Conservation (phyloP, 2,113 vertebrate genomes). For the Climacteris rufus region DNA sequence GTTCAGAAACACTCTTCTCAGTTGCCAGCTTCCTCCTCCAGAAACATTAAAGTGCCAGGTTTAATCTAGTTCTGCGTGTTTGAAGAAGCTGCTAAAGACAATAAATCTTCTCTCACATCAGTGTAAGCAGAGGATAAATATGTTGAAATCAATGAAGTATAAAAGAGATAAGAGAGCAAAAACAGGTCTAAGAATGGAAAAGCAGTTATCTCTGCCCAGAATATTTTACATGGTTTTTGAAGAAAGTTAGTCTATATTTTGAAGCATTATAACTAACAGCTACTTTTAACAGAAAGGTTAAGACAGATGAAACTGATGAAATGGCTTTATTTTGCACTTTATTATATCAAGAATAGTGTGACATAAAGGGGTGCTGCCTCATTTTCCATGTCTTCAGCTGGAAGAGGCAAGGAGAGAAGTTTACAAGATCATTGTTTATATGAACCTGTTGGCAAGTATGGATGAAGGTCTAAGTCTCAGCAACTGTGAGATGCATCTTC, state of each 20-base stretch:
- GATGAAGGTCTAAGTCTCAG: not conserved
- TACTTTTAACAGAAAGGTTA: not conserved
- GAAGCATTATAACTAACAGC: not conserved
- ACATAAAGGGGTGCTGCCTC: not conserved
- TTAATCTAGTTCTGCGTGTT: not conserved
- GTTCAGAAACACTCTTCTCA: not conserved
- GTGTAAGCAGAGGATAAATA: not conserved
- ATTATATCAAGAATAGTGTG: not conserved
- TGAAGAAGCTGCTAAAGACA: not conserved
- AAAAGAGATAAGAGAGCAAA: not conserved
- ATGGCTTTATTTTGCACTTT: not conserved
- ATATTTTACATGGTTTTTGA: not conserved
- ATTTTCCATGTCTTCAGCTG: not conserved
- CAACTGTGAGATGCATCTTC: not conserved
- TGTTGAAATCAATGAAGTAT: not conserved
- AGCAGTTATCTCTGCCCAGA: not conserved
- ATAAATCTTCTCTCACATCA: not conserved
- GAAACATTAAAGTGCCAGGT: not conserved
- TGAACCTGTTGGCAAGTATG: not conserved
- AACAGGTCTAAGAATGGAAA: not conserved
- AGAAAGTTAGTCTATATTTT: not conserved
- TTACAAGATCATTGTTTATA: not conserved
- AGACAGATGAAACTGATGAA: not conserved
- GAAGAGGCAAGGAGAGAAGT: not conserved
- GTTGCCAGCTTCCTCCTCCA: not conserved